These are phyloP conservation scores for Dasyornis broadbenti DNA, from an alignment of 2,113 vertebrate species.

Conservation along the genomic window DNA sequence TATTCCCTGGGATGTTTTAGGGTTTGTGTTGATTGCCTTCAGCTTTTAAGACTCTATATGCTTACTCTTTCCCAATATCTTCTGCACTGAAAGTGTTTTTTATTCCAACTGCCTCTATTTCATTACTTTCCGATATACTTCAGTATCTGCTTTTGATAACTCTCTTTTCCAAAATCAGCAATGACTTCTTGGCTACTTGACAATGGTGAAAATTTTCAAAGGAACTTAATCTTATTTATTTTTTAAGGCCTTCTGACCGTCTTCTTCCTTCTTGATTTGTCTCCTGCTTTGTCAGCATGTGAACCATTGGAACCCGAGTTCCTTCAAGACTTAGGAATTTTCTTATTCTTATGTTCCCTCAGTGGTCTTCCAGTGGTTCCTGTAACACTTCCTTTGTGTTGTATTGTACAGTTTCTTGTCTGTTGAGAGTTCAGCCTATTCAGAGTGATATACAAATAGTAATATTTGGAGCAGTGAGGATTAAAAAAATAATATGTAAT, in stretches of 20 bases:
- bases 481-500: neutral
- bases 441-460: neutral
- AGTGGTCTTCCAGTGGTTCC: neutral
- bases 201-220: conserved; percentile 8
- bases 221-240: conserved; percentile 24
- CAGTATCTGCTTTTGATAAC: conserved; percentile 6
- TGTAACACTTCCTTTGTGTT: neutral
- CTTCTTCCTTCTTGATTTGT: neutral
- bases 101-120: neutral
- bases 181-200: conserved; percentile 4
- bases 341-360: neutral
- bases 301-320: neutral
- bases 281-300: conserved; percentile 1
- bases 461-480: neutral
- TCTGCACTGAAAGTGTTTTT: neutral
- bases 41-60: neutral
- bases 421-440: neutral
- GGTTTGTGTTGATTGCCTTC: neutral
- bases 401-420: neutral
- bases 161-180: conserved; percentile 12
- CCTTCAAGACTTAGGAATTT: neutral
- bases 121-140: neutral
- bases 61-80: neutral
- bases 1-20: neutral
- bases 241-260: neutral